Conservation (phyloP, 2,797 vertebrate species). For the Paratrypauchen microcephalus region DNA sequence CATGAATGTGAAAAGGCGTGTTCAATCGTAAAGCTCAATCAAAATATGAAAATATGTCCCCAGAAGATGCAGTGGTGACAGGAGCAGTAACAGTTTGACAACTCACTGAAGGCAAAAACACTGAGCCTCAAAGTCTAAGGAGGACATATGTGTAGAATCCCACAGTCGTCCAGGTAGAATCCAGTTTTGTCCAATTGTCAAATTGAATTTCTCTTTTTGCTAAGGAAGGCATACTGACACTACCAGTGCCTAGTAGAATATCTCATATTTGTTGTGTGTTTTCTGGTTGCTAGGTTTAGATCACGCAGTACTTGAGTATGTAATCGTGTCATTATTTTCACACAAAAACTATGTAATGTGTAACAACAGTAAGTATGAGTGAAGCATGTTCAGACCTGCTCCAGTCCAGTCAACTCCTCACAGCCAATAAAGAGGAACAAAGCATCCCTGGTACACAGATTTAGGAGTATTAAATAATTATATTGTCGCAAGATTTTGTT, state of each 20-base stretch:
- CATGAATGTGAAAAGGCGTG: neutral
- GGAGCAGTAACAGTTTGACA: neutral
- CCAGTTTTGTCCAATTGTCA: no score
- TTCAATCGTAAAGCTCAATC: neutral
- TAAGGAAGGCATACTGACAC: no score
- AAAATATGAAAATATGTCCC: neutral
- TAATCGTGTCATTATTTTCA: neutral
- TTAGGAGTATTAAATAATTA: neutral
- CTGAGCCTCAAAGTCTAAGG: no score
- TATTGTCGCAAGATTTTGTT: neutral
- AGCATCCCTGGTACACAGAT: neutral
- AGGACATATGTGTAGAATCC: no score
- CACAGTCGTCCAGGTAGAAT: no score
- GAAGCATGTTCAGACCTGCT: conserved; percentile 4
- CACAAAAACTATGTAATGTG: neutral
- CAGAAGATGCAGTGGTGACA: neutral
- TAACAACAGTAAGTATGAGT: neutral
- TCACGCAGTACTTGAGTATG: neutral
- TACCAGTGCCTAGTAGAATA: neutral
- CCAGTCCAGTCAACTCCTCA: neutral
- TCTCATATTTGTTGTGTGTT: neutral
- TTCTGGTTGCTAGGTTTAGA: neutral
- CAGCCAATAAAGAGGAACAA: neutral
- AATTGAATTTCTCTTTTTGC: no score
- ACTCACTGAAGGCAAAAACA: no score